These are phyloP conservation scores for Cirrhinus mrigala DNA, from an alignment of 2,797 vertebrate species.

Conservation along the genomic window DNA sequence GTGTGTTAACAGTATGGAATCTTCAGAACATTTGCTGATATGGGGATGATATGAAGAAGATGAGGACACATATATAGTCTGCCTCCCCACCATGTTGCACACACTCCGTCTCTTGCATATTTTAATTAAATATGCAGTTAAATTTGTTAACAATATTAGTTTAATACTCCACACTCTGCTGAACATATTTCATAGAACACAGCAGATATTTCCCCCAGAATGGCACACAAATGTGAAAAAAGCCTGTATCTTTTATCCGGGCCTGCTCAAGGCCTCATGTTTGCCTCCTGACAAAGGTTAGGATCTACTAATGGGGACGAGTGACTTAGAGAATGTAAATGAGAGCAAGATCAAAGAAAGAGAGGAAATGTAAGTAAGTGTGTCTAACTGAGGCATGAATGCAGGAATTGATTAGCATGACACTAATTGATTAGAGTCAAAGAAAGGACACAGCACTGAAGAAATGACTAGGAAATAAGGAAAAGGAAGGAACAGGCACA, in stretches of 20 bases:
- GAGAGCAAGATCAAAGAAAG: conserved; percentile 8
- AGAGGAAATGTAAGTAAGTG: conserved; percentile 16
- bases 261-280: neutral
- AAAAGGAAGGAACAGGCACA: neutral
- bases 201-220: neutral
- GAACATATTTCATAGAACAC: too few species aligned
- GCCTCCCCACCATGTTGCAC: neutral
- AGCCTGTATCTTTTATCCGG: neutral
- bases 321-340: conserved; percentile 1
- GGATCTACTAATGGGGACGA: neutral
- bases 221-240: neutral
- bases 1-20: neutral
- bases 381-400: conserved; percentile 1
- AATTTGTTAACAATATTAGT: neutral
- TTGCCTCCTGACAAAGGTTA: conserved; percentile 3
- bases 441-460: neutral
- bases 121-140: neutral
- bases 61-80: neutral
- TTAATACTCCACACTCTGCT: neutral
- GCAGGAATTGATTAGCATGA: neutral
- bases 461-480: neutral
- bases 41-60: neutral
- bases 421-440: conserved; percentile 19
- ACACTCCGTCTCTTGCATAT: neutral
- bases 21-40: neutral